These are phyloP conservation scores for Mustelus asterias DNA, from an alignment of 2,113 vertebrate genomes.

Conservation along the genomic window DNA sequence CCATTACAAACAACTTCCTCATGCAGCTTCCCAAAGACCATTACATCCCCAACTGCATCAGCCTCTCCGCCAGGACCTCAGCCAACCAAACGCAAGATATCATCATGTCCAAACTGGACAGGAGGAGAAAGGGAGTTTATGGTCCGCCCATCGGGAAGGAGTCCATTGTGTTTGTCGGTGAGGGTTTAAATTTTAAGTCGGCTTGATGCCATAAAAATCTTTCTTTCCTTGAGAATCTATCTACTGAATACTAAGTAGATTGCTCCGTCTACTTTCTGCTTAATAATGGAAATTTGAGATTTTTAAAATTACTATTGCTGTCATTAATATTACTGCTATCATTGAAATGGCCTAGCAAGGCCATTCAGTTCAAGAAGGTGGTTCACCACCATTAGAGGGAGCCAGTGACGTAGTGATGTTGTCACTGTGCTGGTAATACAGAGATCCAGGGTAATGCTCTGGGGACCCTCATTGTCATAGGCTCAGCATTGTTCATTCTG, in stretches of 20 bases:
- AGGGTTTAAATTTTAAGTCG: slow-evolving; percentile 41
- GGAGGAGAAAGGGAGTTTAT: slow-evolving; percentile 74
- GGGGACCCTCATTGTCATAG: not conserved
- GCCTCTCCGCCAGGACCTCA: slow-evolving; percentile 85
- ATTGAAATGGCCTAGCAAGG: no score
- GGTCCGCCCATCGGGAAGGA: slow-evolving; percentile 77
- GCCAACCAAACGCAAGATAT: slow-evolving; percentile 86
- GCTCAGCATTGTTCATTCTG: no score
- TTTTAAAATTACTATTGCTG: not conserved
- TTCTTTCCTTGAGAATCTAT: not conserved
- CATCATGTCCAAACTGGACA: slow-evolving; percentile 84
- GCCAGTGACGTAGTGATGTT: no score
- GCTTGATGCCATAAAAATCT: not conserved
- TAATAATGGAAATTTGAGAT: not conserved
- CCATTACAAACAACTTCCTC: slow-evolving; percentile 79
- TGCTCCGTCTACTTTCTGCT: not conserved
- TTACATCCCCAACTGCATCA: slow-evolving; percentile 74
- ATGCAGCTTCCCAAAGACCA: slow-evolving; percentile 68
- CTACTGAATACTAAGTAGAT: not conserved
- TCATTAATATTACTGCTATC: not conserved
- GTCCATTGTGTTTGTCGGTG: slow-evolving; percentile 84
- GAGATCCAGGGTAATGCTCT: no score
- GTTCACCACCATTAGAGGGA: no score
- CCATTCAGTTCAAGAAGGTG: no score
- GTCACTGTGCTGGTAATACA: no score